A percentile compares a stretch with the other conserved stretches of the same genome.
Evolutionary conservation across 1,140 invertebrate genomes (phyloP).

Genomic region (Maniola jurtina): DNA sequence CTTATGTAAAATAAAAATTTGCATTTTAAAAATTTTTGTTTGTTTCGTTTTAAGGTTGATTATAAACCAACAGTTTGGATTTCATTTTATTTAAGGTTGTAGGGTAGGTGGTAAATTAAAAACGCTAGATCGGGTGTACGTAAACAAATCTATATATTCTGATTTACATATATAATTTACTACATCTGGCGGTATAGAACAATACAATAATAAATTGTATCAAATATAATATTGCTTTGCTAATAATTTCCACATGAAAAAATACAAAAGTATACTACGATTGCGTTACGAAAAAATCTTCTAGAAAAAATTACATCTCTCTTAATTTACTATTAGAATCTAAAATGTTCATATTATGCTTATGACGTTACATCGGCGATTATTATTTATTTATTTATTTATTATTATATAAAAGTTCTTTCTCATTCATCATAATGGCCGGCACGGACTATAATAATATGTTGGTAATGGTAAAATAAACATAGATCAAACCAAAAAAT

Average conservation of each 20-base stretch:
- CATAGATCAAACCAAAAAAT: constrained; percentile 2
- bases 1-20: too few relatives aligned
- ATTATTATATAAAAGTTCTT: constrained; percentile 35
- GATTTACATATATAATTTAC: constrained; percentile 65
- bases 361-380: constrained; percentile 53
- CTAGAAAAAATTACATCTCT: constrained; percentile 74
- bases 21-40: neutral
- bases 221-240: constrained; percentile 76
- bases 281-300: constrained; percentile 65
- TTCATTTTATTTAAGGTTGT: neutral
- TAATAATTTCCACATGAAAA: constrained; percentile 61
- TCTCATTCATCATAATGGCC: constrained; percentile 30
- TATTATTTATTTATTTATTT: neutral
- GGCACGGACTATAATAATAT: constrained; percentile 24
- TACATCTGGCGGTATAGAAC: constrained; percentile 49
- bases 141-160: constrained; percentile 75
- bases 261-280: constrained; percentile 75
- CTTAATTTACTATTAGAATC: constrained; percentile 42
- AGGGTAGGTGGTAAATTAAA: constrained; percentile 45
- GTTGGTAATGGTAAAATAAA: constrained; percentile 35
- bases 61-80: too few relatives aligned
- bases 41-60: too few relatives aligned
- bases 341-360: constrained; percentile 72
- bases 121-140: constrained; percentile 56
- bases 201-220: constrained; percentile 60